Evolutionary conservation across 2,113 vertebrate genomes (phyloP), one percentile per base, ranked within the genome.

Genomic region (Corythornis madagascariensis): DNA sequence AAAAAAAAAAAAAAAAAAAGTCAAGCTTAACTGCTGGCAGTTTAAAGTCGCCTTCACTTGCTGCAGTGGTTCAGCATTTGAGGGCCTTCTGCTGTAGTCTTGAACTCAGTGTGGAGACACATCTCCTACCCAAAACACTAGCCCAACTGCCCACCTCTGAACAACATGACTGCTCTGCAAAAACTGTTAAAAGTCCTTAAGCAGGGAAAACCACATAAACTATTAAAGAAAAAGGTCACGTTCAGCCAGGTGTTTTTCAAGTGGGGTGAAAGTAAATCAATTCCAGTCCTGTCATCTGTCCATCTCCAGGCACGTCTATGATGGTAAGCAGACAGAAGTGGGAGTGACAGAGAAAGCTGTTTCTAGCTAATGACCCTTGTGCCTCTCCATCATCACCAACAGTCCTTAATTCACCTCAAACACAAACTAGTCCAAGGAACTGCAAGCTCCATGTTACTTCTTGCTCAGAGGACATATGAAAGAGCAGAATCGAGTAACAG

Each of bases 21-120:
- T 14, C 16, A 42, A 77, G 22, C 17, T 61, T 50, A 93, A 70
- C 50, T 26, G 8, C 50, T 50, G 8, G 33, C 57, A 57, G 20
- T 78, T 77, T 38, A 67, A 18, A 78, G 42, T 31, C 0, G 0
- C 17, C 25, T 55, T 76, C 0, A 0, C 47, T 86, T 4, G 1
- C 38, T 60, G 65, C 43, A 33, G 52, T 29, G 55, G 31, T 75
- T 81, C 53, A 61, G 79, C 53, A 42, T 78, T 52, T 24, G 10
- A 85, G 55, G 12, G 21, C 13, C 29, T 52, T 47, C 48, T 38
- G n/a, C 16, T 29, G 11, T 5, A 86, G 17, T 38, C 33, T 85
- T 35, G 29, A 82, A 52, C 6, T 15, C 31, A 52, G 35, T 11
- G 14, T 3, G 5, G 28, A 65, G 35, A 71, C 1, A 2, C 28